Conservation (phyloP, 2,113 vertebrate species). For the Carassius gibelio region DNA sequence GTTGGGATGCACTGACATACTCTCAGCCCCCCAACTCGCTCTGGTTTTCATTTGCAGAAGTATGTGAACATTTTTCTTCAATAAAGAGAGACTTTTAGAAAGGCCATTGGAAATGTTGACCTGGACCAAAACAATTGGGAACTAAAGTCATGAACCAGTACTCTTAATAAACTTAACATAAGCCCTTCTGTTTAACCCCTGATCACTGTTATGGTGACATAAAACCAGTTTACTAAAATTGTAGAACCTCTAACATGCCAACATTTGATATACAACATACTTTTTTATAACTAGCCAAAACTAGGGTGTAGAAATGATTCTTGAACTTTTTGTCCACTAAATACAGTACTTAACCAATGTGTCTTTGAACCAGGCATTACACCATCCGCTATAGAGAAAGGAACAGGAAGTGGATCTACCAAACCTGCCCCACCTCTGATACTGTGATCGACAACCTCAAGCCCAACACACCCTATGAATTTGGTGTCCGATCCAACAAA, state of each 20-base stretch:
- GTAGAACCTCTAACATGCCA: not conserved
- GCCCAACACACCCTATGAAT: slow-evolving; percentile 89
- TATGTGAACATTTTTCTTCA: slow-evolving; percentile 26
- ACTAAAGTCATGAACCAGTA: slow-evolving; percentile 36
- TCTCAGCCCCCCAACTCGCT: slow-evolving; percentile 36
- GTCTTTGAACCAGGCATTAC: slow-evolving; percentile 79
- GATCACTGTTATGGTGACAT: slow-evolving; percentile 20
- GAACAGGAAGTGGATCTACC: slow-evolving; percentile 92
- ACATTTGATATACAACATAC: not conserved
- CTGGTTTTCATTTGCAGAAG: slow-evolving; percentile 39
- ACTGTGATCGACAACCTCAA: slow-evolving; percentile 90
- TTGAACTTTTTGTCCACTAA: not conserved
- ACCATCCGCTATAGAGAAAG: slow-evolving; percentile 91
- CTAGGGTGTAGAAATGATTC: not conserved
- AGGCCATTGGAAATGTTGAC: slow-evolving; percentile 64
- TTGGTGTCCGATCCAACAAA: slow-evolving; percentile 87
- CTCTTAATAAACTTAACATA: slow-evolving; percentile 60
- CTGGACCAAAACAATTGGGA: slow-evolving; percentile 37
- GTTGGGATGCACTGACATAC: slow-evolving; percentile 25
- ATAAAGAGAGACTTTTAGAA: slow-evolving; percentile 57
- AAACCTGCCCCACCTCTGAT: slow-evolving; percentile 90
- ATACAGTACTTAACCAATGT: not conserved
- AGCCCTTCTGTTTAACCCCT: slow-evolving; percentile 49
- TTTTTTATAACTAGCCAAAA: not conserved
- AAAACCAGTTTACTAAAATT: not conserved